Percentiles rank a stretch among this genome's conserved stretches.
phyloP scores from a whole-genome alignment of 2,888 invertebrate species.

The Lepas anatifera region DNA sequence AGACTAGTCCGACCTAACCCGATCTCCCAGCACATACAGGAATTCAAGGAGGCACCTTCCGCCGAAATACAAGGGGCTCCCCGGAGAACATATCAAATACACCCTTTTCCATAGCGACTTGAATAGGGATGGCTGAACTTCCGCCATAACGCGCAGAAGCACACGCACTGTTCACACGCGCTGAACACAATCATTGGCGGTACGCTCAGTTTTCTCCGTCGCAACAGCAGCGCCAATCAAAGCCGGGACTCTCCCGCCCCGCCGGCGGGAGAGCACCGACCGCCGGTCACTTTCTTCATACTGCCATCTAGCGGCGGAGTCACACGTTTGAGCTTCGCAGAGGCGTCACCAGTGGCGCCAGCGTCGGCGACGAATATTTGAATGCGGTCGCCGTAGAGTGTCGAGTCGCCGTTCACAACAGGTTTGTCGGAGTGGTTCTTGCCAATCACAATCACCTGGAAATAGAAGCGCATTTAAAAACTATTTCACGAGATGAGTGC shows the following conservation, averaged over 20 bases:
- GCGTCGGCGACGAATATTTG: slow-evolving; percentile 5
- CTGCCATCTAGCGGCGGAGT: background rate
- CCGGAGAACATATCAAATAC: too few species aligned
- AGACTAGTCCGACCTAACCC: too few species aligned
- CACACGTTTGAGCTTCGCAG: background rate
- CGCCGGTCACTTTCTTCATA: too few species aligned
- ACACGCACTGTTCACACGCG: background rate
- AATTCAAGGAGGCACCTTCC: too few species aligned
- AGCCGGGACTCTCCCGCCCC: background rate
- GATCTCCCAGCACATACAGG: too few species aligned
- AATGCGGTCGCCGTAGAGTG: background rate
- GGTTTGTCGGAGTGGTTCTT: background rate
- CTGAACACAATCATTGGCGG: background rate
- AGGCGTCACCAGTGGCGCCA: background rate
- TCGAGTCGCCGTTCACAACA: too few species aligned
- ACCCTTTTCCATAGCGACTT: too few species aligned
- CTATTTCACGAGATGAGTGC: too few species aligned
- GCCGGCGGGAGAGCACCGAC: background rate
- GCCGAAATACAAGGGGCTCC: too few species aligned
- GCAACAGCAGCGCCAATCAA: background rate
- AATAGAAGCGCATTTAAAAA: background rate
- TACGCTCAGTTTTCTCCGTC: background rate
- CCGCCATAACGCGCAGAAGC: too few species aligned
- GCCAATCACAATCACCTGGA: background rate
- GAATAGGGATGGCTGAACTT: too few species aligned